Evolutionary conservation across 2,797 vertebrate genomes (phyloP).

Genomic region (Xerus rutilus): DNA sequence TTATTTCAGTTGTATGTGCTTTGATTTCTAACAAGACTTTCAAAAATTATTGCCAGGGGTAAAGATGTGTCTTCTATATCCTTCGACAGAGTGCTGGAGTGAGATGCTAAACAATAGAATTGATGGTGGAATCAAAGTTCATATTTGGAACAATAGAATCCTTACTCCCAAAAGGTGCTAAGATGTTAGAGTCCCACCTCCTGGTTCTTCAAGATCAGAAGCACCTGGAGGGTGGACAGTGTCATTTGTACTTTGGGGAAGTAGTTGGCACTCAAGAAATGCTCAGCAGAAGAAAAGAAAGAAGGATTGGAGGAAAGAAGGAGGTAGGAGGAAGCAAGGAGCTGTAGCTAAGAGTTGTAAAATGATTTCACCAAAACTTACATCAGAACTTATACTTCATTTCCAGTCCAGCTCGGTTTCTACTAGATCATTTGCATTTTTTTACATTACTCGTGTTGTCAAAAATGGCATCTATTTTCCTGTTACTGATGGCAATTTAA

Average conservation of each 20-base stretch:
- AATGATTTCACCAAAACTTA: background rate
- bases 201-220: background rate
- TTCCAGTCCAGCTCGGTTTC: background rate
- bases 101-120: background rate
- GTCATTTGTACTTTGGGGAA: background rate
- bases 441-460: background rate
- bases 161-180: background rate
- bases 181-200: background rate
- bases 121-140: background rate
- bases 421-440: background rate
- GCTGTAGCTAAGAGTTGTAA: background rate
- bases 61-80: background rate
- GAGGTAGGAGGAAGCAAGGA: background rate
- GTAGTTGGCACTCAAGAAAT: background rate
- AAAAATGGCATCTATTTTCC: background rate
- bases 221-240: background rate
- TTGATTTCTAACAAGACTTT: constrained; percentile 38
- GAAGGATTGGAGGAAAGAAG: no score
- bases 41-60: background rate
- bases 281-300: background rate
- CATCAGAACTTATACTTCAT: background rate
- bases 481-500: background rate
- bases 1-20: background rate
- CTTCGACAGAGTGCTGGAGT: background rate
- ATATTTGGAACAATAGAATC: background rate